Base-by-base conservation (phyloP, 2,888 invertebrate genomes). In the Drosophila melanosoma region DNA sequence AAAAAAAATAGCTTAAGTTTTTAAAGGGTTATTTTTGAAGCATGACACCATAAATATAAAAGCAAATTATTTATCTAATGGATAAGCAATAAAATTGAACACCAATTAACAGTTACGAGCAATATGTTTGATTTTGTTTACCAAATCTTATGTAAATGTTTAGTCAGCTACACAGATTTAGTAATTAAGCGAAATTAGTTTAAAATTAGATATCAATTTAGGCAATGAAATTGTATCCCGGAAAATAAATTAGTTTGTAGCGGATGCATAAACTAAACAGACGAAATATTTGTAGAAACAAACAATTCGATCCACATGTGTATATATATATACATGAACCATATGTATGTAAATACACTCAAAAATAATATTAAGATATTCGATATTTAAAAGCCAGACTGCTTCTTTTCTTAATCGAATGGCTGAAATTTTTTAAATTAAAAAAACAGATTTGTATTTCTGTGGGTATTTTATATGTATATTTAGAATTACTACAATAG, bases 211-310 rank as follows among this genome's bases (percentile, higher is more conserved):
- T 70, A 56, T 51, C 52, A 58, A 48, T 70, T 70, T 66, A 57
- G 53, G 53, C 56, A 69, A 36, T 26, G 20, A 75, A 62, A 48
- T 69, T 62, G 60, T 49, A 49, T 57, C 11, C 53, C 10, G 52
- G 29, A 53, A 62, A 42, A 58, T 35, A 51, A 67, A 52, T 61
- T 17, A 33, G 33, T 40, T 59, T 65, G 36, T 40, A 48, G 59
- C 78, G 78, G 78, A 78, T 81, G 78, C 60, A 42, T 57, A 65
- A 65, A 62, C 64, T 26, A 71, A 81, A 71, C 66, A 70, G 33
- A 61, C 57, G 23, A 45, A 67, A 49, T 36, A 51, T 33, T 38
- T 32, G 20, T 45, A 49, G 40, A 69, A 11, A 48, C 29, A 49
- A 57, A 62, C 36, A 61, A 49, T 36, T 26, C 36, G n/a, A 32